phyloP scores from a whole-genome alignment of 1,140 invertebrate species.

The Drosophila pachea region DNA sequence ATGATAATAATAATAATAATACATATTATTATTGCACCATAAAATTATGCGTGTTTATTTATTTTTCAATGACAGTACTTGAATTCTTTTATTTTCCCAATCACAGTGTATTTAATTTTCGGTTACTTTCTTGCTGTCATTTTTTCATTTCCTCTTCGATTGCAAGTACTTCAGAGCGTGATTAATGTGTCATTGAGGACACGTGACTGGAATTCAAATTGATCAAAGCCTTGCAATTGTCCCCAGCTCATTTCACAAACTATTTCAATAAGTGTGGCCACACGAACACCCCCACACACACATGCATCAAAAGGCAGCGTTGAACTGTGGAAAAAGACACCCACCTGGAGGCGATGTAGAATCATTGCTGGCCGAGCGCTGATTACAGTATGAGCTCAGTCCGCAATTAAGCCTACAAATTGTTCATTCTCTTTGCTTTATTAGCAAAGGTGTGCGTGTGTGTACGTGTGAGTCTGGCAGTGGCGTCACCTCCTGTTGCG shows the following conservation, averaged over 20 bases:
- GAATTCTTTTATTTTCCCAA: not conserved
- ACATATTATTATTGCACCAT: too few species aligned
- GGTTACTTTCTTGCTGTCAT: slow-evolving; percentile 12
- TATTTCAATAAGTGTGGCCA: slow-evolving; percentile 46
- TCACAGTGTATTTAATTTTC: not conserved
- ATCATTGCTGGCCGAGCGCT: slow-evolving; percentile 16
- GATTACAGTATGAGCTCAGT: slow-evolving; percentile 7
- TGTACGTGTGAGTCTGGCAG: slow-evolving; percentile 11
- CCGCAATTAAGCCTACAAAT: slow-evolving; percentile 51
- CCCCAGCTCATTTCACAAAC: slow-evolving; percentile 57
- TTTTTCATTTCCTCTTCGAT: not conserved
- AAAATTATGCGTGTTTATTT: too few species aligned
- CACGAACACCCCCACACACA: not conserved
- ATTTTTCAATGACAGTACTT: not conserved
- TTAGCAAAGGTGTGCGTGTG: not conserved
- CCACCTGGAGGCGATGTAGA: slow-evolving; percentile 3
- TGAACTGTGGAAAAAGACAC: slow-evolving; percentile 24
- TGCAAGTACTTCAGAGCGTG: slow-evolving; percentile 34
- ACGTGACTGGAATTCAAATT: slow-evolving; percentile 67
- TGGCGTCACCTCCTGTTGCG: slow-evolving; percentile 63
- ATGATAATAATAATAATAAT: too few species aligned
- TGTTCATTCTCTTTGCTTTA: slow-evolving; percentile 45
- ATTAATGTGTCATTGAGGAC: slow-evolving; percentile 65
- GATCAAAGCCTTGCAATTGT: slow-evolving; percentile 28
- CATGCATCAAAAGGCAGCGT: slow-evolving; percentile 20